These are phyloP conservation scores for Urophycis tenuis DNA, from an alignment of 2,797 vertebrate genomes.

Conservation along the genomic window DNA sequence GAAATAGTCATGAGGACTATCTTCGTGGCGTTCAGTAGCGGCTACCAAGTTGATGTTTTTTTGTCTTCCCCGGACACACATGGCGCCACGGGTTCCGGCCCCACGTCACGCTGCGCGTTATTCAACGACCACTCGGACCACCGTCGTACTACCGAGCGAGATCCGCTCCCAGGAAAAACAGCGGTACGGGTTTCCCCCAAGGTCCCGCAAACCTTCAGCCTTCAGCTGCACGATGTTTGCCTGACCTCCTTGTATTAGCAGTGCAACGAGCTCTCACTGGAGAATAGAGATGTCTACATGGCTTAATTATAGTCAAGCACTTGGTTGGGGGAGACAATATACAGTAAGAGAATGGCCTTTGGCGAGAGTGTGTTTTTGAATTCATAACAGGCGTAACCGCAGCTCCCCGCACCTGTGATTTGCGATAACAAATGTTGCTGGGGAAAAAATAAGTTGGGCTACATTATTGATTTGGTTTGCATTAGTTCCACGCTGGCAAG, in stretches of 20 bases:
- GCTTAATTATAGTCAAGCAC: conserved; percentile 67
- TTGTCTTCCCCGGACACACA: not conserved
- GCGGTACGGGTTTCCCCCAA: too few relatives aligned
- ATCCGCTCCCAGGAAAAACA: too few relatives aligned
- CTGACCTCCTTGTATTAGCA: conserved; percentile 59
- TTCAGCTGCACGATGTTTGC: conserved; percentile 63
- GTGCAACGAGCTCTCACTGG: conserved; percentile 51
- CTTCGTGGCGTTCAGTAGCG: not conserved
- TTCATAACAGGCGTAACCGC: conserved; percentile 48
- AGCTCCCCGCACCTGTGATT: conserved; percentile 59
- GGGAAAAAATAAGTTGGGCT: conserved; percentile 43
- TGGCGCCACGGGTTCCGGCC: not conserved
- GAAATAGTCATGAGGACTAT: not conserved
- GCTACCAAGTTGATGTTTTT: not conserved
- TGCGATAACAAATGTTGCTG: conserved; percentile 56
- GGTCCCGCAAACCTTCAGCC: too few relatives aligned
- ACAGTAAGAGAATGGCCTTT: conserved; percentile 66
- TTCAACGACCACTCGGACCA: not conserved
- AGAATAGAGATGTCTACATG: conserved; percentile 62
- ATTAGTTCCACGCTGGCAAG: conserved; percentile 32
- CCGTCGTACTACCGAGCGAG: not conserved
- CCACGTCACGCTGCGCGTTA: not conserved
- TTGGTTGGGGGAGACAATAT: conserved; percentile 62
- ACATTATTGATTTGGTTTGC: conserved; percentile 54
- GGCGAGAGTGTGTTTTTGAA: conserved; percentile 66